Conservation (phyloP, 2,113 vertebrate species). For the Hemibagrus wyckioides region DNA sequence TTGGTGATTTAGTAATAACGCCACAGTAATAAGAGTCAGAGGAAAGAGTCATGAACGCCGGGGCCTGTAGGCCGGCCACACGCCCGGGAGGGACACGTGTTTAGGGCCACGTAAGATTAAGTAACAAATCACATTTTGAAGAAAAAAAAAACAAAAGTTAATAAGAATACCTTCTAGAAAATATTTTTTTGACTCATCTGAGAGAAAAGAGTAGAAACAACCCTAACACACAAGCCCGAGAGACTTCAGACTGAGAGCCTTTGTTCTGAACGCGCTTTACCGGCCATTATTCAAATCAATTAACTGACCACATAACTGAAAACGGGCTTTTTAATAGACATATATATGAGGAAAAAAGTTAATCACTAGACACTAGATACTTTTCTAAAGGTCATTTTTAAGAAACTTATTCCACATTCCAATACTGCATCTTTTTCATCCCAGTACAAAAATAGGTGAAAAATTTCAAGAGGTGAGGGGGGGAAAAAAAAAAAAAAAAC, state of each 20-base stretch:
- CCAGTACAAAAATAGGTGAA: neutral
- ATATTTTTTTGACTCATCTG: neutral
- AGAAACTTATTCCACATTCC: neutral
- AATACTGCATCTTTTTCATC: too few species aligned
- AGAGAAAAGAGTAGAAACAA: neutral
- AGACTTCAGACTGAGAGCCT: constrained; percentile 46
- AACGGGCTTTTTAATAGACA: neutral
- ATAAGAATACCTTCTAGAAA: neutral
- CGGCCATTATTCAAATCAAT: constrained; percentile 22
- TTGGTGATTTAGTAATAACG: neutral
- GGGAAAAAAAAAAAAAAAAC: too few species aligned
- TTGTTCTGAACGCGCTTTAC: constrained; percentile 66
- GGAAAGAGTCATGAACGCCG: neutral
- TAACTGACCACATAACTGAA: neutral
- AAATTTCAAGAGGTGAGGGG: too few species aligned
- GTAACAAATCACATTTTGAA: constrained; percentile 51
- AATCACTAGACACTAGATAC: too few species aligned
- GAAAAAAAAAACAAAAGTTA: neutral
- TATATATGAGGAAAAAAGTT: neutral
- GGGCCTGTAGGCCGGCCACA: constrained; percentile 64
- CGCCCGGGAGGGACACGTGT: constrained; percentile 74
- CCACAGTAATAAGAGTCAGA: too few species aligned
- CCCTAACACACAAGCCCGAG: neutral
- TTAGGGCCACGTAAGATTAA: constrained; percentile 68
- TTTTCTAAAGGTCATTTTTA: too few species aligned